Conservation (phyloP, 2,888 invertebrate genomes). For the Lacanobia wlatinum region DNA sequence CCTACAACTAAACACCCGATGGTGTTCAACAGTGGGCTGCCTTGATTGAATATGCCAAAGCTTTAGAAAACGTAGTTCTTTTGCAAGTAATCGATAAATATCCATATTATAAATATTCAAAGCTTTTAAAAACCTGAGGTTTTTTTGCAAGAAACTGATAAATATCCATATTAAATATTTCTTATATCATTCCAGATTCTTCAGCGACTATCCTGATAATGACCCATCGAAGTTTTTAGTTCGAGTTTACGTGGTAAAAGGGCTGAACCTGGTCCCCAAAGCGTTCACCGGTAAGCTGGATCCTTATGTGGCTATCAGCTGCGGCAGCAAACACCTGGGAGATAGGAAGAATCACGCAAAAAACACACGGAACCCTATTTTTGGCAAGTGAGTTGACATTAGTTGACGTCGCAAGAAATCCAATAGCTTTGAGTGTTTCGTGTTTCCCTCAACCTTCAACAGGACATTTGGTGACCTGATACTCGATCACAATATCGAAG, state of each 20-base stretch:
- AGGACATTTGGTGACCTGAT: no score
- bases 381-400: constrained; percentile 92
- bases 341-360: constrained; percentile 93
- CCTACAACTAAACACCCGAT: no score
- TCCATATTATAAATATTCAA: neutral
- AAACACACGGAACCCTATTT: constrained; percentile 95
- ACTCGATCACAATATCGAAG: no score
- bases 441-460: no score
- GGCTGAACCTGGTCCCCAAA: constrained; percentile 93
- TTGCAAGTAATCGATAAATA: no score
- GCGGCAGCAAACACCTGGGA: constrained; percentile 91
- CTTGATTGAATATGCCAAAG: neutral
- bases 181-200: constrained; percentile 80
- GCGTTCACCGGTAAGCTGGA: constrained; percentile 94
- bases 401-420: neutral
- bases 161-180: neutral
- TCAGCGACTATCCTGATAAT: constrained; percentile 92
- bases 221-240: constrained; percentile 92
- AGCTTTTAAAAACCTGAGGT: no score
- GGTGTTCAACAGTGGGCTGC: neutral
- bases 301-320: constrained; percentile 93
- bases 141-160: no score
- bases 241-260: constrained; percentile 95
- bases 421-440: neutral
- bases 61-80: no score